Evolutionary conservation across 2,888 invertebrate genomes (phyloP), one percentile per base, ranked within the genome.

Genomic region (Octonoba sinensis): DNA sequence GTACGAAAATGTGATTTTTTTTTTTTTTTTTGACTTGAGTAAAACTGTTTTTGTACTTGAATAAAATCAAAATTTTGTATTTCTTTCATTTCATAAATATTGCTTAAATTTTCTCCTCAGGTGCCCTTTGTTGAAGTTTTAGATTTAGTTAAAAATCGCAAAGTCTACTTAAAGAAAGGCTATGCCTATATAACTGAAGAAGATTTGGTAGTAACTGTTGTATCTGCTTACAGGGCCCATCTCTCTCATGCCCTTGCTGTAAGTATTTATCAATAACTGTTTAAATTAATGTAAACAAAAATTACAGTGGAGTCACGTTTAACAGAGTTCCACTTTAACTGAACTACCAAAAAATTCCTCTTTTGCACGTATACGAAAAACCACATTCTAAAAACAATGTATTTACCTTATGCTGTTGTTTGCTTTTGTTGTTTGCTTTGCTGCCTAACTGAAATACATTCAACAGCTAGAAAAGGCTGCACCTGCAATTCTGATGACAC

Each of bases 61-160:
- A 62, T 27, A 54, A 36, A 36, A 36, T 62, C 22, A 60, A 15
- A 24, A 27, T 11, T 36, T 62, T 12, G 8, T 15, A n/a, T 36
- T 24, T 11, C 16, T 36, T 22, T 4, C 20, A 59, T 13, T 59
- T 59, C 59, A 22, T 24, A 1, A 0, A 8, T 22, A 36, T n/a
- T 62, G 16, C 59, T 13, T 59, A 24, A 22, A 24, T 36, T 36
- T 62, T 1, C 62, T 24, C n/a, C 22, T 59, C 94, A 95, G 91
- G 94, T 97, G 0, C 93, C 92, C 56, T 99, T 97, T 88, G 91
- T 91, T 71, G 94, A 96, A 88, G 98, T 96, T 0, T 89, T 94
- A 24, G 96, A 97, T 87, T 91, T 99, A 85, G 93, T 99, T 1
- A 92, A 91, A 87, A 89, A 89, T 16, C 91, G 97, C 83, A 93